Evolutionary conservation across 2,797 vertebrate species (phyloP).

Genomic region (Discoglossus pictus): DNA sequence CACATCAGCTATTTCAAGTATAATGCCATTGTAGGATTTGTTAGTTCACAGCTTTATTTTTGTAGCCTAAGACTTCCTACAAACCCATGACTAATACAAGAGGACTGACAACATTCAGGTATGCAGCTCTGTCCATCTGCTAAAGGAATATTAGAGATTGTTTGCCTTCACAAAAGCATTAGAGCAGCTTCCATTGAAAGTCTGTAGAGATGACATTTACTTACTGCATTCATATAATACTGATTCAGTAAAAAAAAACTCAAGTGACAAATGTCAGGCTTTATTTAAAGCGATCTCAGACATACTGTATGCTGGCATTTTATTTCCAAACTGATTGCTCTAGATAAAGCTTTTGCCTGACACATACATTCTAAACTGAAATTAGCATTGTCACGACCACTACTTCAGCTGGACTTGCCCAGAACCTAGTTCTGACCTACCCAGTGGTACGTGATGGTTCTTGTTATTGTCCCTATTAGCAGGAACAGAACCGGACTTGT

Average conservation of each 20-base stretch:
- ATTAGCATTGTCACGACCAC: no score
- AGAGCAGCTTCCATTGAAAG: constrained; percentile 11
- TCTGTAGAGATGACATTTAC: constrained; percentile 5
- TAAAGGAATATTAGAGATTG: constrained; percentile 33
- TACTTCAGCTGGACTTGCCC: no score
- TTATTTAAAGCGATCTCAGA: neutral
- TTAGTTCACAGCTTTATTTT: constrained; percentile 47
- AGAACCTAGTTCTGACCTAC: no score
- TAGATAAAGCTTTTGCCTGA: no score
- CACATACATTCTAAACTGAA: no score
- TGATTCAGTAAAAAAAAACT: constrained; percentile 8
- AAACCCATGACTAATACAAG: constrained; percentile 43
- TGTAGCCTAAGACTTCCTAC: constrained; percentile 32
- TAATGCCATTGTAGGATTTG: constrained; percentile 41
- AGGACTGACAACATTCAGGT: constrained; percentile 28
- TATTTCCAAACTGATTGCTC: neutral
- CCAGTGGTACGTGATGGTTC: no score
- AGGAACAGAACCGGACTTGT: no score
- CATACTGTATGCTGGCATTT: constrained; percentile 7
- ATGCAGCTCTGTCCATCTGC: constrained; percentile 32
- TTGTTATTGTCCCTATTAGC: no score
- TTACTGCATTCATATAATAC: constrained; percentile 9
- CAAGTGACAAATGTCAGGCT: neutral
- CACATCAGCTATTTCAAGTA: constrained; percentile 26
- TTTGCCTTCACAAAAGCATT: constrained; percentile 22